These are phyloP conservation scores for Patella ulyssiponensis DNA, from an alignment of 2,888 invertebrate species.

Conservation along the genomic window DNA sequence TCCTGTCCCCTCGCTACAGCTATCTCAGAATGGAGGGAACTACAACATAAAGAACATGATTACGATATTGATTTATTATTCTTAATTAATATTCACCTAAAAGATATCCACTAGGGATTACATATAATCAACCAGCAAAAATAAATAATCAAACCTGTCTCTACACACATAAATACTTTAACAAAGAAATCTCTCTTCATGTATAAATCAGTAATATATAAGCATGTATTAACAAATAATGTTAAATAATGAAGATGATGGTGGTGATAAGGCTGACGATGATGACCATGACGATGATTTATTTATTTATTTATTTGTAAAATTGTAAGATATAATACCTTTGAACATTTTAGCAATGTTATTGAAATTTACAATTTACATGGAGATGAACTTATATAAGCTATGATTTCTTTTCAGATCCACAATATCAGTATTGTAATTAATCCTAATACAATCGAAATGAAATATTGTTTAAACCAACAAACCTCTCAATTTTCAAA, in stretches of 20 bases:
- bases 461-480: no score
- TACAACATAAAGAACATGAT: slow-evolving; percentile 39
- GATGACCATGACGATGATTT: neutral
- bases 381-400: no score
- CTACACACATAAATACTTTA: neutral
- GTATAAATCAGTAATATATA: neutral
- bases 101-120: neutral
- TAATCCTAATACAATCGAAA: no score
- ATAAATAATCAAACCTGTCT: neutral
- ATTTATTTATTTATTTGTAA: neutral
- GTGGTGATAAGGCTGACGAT: neutral
- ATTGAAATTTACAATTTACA: no score
- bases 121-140: neutral
- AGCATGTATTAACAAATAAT: neutral
- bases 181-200: neutral
- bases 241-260: neutral
- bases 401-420: no score
- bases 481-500: no score
- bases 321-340: neutral
- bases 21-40: slow-evolving; percentile 61
- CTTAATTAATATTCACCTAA: no score
- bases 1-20: slow-evolving; percentile 64
- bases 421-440: no score
- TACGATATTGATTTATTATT: no score
- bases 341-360: neutral